Percentiles rank a stretch among this genome's conserved stretches.
Evolutionary conservation across 2,113 vertebrate species (phyloP).

Genomic region (Serinus canaria): DNA sequence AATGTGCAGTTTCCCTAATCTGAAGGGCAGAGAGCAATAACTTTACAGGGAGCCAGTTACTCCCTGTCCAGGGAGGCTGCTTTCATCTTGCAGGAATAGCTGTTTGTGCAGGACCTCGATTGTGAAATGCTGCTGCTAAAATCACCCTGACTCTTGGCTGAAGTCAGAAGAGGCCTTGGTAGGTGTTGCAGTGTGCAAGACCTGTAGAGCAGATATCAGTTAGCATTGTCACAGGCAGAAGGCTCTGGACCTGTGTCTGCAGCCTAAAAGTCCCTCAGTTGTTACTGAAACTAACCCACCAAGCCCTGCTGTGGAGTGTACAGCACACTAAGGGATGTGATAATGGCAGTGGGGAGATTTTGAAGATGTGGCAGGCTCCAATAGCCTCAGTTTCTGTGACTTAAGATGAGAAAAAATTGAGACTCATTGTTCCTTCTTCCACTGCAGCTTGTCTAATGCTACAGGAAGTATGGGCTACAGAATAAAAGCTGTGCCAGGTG

Average conservation of each 20-base stretch:
- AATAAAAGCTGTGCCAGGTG: not conserved
- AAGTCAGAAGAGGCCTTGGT: not conserved
- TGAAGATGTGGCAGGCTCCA: not conserved
- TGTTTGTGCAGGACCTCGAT: not conserved
- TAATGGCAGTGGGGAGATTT: not conserved
- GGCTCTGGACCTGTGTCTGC: not conserved
- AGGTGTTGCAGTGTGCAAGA: not conserved
- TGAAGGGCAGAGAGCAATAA: not conserved
- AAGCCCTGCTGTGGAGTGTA: not conserved
- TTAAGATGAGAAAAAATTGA: not conserved
- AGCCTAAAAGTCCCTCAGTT: not conserved
- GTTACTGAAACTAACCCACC: not conserved
- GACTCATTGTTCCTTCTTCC: not conserved
- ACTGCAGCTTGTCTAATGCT: not conserved
- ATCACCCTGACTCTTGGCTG: not conserved
- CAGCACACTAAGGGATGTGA: too few relatives aligned
- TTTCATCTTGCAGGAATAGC: not conserved
- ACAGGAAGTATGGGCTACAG: not conserved
- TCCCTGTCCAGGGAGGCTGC: not conserved
- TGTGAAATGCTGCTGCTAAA: not conserved
- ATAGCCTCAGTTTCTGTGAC: not conserved
- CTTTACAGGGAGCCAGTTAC: not conserved
- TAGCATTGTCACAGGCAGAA: not conserved
- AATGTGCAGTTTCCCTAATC: constrained; percentile 13
- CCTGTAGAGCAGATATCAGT: not conserved